Evolutionary conservation across 2,888 invertebrate species (phyloP), one percentile per base, ranked within the genome.

Genomic region (Polydesmus complanatus): DNA sequence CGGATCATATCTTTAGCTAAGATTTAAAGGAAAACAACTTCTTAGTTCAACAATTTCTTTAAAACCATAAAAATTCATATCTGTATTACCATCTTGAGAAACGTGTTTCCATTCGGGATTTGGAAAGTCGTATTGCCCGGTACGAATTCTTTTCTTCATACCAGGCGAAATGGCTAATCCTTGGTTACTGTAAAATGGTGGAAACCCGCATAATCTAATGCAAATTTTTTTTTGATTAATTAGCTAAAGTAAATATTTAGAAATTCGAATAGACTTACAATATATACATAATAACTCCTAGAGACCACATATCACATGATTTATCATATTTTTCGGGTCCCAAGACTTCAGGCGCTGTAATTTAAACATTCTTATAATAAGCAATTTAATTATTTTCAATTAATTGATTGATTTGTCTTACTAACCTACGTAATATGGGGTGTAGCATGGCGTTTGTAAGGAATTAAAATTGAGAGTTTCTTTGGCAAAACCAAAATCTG

Each of bases 401-500:
- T 27, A 3, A 8, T 21, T 21, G n/a, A 57, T 25, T 2, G 25
- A 55, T 23, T 18, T 27, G 21, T 3, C 1, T 62, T 74, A n/a
- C 82, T 76, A 73, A 85, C 86, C 94, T 69, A 96, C 97, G 78
- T 98, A 98, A 73, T 98, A 97, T 0, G 98, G 98, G 11, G 98
- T 98, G 71, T 97, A 98, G 72, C 98, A 98, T 0, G 98, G 97
- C 0, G 98, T 98, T 74, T 95, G 92, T 61, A 98, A 75, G 0
- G 92, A 89, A 68, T 93, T 90, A 59, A 87, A 86, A 21, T 83
- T 80, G 47, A 81, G 80, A 0, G 91, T 92, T 75, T 94, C 93
- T 74, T 98, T 98, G 18, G 98, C 97, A 78, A 99, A 98, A 8
- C 98, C 98, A 75, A 99, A 99, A 78, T 99, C 98, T 1, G 97